Evolutionary conservation across 2,888 invertebrate species (phyloP), one percentile per base, ranked within the genome.

Genomic region (Cerastis rubricosa): DNA sequence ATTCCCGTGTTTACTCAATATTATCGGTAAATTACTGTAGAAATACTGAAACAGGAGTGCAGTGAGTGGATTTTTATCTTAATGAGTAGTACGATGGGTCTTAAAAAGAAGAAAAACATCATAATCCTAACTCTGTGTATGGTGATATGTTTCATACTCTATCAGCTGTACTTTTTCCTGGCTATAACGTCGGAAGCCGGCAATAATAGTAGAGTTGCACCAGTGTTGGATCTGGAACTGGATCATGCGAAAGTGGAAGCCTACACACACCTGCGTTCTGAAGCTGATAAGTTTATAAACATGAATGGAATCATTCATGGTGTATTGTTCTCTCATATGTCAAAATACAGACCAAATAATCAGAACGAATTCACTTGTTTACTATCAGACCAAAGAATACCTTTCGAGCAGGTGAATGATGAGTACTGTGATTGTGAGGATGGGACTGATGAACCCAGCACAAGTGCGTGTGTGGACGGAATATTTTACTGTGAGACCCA

Each of bases 391-490:
- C 92, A 94, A 80, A 88, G 71, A 51, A 94, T 96, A 81, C 92
- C 94, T 6, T 96, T 93, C 85, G 94, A 95, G 22, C 88, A 88
- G 69, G 90, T 99, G 3, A 99, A 99, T 91, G 99, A 99, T 94
- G 98, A 99, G 92, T 99, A 97, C 91, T 99, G 99, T 96, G 99
- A 99, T 93, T 99, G 99, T 95, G 93, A 97, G 87, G 99, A 98
- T 94, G 98, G 97, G 19, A 97, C 98, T 64, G 98, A 98, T 89
- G 98, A 98, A 92, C 98, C 98, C 67, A 99, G 99, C 80, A 99
- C 99, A 12, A 98, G 98, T 90, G 99, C 99, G 14, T 99, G 99
- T 94, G 95, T 97, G 0, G 98, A 98, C 92, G 99, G 99, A 6
- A 96, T 97, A 61, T 99, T 99, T 95, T 98, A 98, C 92, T 99